Conservation (phyloP, 2,113 vertebrate species). For the Heterochromis multidens region DNA sequence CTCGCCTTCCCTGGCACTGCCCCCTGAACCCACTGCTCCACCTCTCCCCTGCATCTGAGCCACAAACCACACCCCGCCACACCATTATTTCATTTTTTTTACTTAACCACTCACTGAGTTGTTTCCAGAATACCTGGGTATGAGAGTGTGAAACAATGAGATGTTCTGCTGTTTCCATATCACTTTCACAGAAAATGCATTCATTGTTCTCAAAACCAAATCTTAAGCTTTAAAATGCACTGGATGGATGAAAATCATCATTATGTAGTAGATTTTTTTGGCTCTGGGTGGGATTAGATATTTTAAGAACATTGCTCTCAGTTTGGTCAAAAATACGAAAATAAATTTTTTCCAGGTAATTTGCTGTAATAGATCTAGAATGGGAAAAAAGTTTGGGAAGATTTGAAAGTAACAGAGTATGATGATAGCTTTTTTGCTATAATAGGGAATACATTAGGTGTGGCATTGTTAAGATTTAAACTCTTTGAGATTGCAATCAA, state of each 20-base stretch:
- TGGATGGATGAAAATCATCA: not conserved
- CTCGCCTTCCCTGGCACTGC: no score
- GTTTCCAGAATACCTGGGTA: not conserved
- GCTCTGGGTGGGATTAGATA: not conserved
- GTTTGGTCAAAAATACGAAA: not conserved
- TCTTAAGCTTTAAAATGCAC: not conserved
- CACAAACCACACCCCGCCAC: no score
- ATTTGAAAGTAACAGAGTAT: not conserved
- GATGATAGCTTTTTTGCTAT: not conserved
- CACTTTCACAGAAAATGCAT: not conserved
- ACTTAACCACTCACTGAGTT: accelerated
- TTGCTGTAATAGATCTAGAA: not conserved
- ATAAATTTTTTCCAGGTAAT: not conserved
- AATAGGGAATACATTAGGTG: not conserved
- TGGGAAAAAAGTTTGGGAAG: not conserved
- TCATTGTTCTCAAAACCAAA: not conserved
- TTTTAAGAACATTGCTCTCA: not conserved
- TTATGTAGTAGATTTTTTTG: not conserved
- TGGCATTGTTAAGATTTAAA: accelerated
- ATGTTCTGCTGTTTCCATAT: not conserved
- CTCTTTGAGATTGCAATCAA: no score
- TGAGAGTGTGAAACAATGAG: accelerated
- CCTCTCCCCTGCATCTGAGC: no score
- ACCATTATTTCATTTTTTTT: no score
- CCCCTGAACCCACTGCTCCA: no score